Base-by-base conservation (phyloP, 2,888 invertebrate species). In the Leucophenga maculata region DNA sequence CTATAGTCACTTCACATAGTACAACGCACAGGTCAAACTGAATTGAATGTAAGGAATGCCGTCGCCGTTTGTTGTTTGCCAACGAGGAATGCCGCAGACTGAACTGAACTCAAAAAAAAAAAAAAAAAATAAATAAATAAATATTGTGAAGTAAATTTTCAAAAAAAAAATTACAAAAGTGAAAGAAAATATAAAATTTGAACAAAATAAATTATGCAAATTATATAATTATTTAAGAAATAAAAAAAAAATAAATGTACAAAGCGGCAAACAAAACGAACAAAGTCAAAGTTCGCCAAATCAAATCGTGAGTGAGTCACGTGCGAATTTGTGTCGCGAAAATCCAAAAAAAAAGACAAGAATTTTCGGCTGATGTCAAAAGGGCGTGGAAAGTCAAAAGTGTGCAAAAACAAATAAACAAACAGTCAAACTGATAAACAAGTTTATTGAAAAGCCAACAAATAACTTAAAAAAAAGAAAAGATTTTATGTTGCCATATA, bases 361-460 rank as follows among this genome's bases (percentile, higher is more conserved):
- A 39, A 39, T 32, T 11, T 11, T 39, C 14, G 16, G 3, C 32
- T 32, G 22, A 44, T 44, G 64, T 52, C 66, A 54, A 66, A 66
- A 54, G 66, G 66, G 66, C 66, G 66, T 66, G 66, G 55, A 66
- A 54, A 54, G 55, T 64, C 62, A 64, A 64, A 64, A 22, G 48
- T 64, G 62, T 20, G 13, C 14, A 32, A 59, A 59, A 62, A 11
- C 46, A 22, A 64, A 64, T 14, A 46, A 64, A 50, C 50, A 50
- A 48, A 22, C 18, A 20, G n/a, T 48, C 62, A 48, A 48, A 46
- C 0, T 4, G 20, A 64, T 1, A 62, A 62, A 44, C 39, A 59
- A 4, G 50, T 50, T 16, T 50, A 50, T 50, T 50, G 13, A 50
- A 50, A 50, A 50, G 1, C 16, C 16, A 50, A 50, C 6, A 13